These are phyloP conservation scores for Dione juno DNA, from an alignment of 2,888 invertebrate genomes.

Conservation along the genomic window DNA sequence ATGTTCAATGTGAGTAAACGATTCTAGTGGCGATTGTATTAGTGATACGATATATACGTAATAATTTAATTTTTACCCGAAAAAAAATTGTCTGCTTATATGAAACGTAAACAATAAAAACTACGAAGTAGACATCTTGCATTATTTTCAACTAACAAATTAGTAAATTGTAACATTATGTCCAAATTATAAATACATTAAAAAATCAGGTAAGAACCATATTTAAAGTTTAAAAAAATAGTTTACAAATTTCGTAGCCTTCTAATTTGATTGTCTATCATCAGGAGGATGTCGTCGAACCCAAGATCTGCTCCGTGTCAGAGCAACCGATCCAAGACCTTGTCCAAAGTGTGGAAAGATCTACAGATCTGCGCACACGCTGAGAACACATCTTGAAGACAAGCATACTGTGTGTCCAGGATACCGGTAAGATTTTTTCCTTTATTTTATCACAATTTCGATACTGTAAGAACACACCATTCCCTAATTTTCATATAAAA, in stretches of 20 bases:
- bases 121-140: constrained; percentile 76
- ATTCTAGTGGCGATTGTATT: constrained; percentile 82
- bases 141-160: constrained; percentile 43
- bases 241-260: not conserved
- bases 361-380: constrained; percentile 94
- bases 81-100: constrained; percentile 81
- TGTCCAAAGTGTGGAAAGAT: constrained; percentile 97
- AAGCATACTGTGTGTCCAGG: constrained; percentile 97
- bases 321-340: constrained; percentile 95
- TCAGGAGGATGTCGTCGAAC: constrained; percentile 88
- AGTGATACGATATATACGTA: constrained; percentile 83
- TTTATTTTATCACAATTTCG: too few species aligned
- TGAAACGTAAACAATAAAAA: constrained; percentile 78
- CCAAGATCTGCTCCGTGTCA: constrained; percentile 92
- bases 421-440: constrained; percentile 80
- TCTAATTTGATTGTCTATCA: not conserved
- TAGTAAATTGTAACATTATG: not conserved
- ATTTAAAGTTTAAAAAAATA: not conserved
- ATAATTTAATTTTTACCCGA: constrained; percentile 82
- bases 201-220: constrained; percentile 37
- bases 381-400: constrained; percentile 95
- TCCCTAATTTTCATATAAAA: too few species aligned
- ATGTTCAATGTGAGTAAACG: constrained; percentile 82
- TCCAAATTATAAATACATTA: not conserved
- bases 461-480: too few species aligned